Evolutionary conservation across 2,888 invertebrate genomes (phyloP).

Genomic region (Artemia sinica): DNA sequence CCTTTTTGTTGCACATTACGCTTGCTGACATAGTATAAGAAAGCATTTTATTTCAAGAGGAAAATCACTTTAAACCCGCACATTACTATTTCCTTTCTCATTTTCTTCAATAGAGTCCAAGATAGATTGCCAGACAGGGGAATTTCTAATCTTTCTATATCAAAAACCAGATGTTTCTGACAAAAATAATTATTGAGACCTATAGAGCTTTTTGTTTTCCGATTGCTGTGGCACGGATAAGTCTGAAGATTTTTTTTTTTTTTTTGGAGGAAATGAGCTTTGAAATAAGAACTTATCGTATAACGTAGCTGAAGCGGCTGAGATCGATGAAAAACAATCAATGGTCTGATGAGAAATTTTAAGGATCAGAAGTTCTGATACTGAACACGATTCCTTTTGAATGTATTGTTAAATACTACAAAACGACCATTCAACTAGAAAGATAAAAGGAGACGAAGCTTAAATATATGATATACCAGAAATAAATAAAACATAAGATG

Average conservation of each 20-base stretch:
- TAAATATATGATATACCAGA: too few relatives aligned
- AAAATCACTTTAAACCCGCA: background rate
- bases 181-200: slow-evolving; percentile 12
- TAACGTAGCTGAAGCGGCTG: background rate
- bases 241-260: background rate
- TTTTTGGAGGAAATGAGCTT: background rate
- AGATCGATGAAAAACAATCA: too few relatives aligned
- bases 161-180: slow-evolving; percentile 11
- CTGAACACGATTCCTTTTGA: too few relatives aligned
- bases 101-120: background rate
- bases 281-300: slow-evolving; percentile 3
- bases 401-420: too few relatives aligned
- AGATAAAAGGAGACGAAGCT: too few relatives aligned
- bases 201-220: background rate
- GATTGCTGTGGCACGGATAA: background rate
- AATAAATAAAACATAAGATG: too few relatives aligned
- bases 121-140: background rate
- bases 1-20: too few relatives aligned
- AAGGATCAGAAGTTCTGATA: too few relatives aligned
- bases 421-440: too few relatives aligned
- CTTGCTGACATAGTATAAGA: too few relatives aligned
- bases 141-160: background rate
- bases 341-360: too few relatives aligned
- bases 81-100: background rate
- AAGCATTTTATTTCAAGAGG: too few relatives aligned